Conservation (phyloP, 2,113 vertebrate genomes). For the Prunella himalayana region DNA sequence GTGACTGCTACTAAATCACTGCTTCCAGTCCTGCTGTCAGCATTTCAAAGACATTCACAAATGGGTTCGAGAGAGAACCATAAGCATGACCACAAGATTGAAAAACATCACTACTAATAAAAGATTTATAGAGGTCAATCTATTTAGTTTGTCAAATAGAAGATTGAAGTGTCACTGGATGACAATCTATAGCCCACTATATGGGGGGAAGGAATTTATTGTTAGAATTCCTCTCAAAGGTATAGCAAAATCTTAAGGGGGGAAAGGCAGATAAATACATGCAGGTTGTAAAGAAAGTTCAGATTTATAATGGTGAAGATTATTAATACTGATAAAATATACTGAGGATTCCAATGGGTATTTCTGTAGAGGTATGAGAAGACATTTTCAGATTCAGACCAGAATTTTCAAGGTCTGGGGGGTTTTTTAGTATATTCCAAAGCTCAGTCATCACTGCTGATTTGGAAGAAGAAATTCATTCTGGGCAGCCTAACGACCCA, state of each 20-base stretch:
- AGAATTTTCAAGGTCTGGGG: neutral
- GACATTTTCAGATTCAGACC: neutral
- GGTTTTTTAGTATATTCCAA: neutral
- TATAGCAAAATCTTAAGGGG: neutral
- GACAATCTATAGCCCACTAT: neutral
- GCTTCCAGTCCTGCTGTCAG: neutral
- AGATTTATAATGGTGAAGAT: neutral
- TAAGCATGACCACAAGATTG: neutral
- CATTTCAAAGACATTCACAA: conserved; percentile 36
- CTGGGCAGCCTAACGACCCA: neutral
- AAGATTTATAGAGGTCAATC: conserved; percentile 34
- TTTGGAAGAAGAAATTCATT: neutral
- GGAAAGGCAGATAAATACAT: neutral
- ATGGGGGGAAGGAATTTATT: neutral
- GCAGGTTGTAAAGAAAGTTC: neutral
- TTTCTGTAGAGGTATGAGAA: neutral
- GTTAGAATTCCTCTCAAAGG: neutral
- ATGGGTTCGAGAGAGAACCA: conserved; percentile 1
- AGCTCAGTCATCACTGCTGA: neutral
- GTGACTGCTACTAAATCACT: conserved; percentile 30
- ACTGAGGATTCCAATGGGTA: neutral
- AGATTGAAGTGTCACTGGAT: neutral
- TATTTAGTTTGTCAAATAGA: conserved; percentile 4
- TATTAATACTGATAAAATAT: neutral
- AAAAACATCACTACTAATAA: conserved; percentile 17